These are phyloP conservation scores for Onychostruthus taczanowskii DNA, from an alignment of 2,113 vertebrate species.

Conservation along the genomic window DNA sequence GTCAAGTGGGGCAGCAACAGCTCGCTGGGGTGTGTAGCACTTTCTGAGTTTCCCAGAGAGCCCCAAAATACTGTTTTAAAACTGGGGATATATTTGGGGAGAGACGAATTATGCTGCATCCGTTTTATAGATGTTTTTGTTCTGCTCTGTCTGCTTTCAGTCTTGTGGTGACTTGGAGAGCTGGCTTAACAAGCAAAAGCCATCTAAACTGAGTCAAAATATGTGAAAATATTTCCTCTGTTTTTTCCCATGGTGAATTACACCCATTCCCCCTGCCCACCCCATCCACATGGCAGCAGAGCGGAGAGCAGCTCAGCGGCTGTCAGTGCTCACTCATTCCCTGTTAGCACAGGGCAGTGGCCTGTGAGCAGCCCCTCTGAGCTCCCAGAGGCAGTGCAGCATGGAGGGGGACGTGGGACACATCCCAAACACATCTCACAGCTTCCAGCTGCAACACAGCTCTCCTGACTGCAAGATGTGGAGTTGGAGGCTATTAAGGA, in stretches of 20 bases:
- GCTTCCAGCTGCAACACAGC: neutral
- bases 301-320: rapidly evolving
- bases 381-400: neutral
- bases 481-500: neutral
- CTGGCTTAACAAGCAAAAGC: neutral
- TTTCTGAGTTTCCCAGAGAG: neutral
- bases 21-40: neutral
- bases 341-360: neutral
- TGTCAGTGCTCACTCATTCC: neutral
- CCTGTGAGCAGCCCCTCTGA: neutral
- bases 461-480: neutral
- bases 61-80: neutral
- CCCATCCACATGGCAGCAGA: neutral
- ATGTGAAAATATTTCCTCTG: neutral
- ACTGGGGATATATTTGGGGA: neutral
- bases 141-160: neutral
- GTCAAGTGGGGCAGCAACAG: neutral
- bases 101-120: neutral
- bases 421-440: neutral
- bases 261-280: neutral
- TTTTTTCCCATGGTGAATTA: neutral
- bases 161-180: neutral
- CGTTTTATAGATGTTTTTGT: neutral
- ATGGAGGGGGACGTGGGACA: rapidly evolving
- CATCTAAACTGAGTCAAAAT: neutral